Conservation (phyloP, 2,888 invertebrate species). For the Rhyacophila evoluta region DNA sequence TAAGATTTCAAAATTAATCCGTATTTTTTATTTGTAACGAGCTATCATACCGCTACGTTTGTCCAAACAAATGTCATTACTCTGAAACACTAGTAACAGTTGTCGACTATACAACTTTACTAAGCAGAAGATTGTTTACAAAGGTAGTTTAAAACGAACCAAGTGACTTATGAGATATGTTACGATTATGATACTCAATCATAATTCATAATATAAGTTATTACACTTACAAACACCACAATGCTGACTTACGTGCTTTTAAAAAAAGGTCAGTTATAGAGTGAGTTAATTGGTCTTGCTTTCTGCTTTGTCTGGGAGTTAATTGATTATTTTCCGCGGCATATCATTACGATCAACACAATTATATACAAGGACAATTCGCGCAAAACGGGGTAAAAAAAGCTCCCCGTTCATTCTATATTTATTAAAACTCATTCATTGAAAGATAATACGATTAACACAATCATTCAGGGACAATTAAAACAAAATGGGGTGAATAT, state of each 20-base stretch:
- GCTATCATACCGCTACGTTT: no score
- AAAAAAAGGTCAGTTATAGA: not conserved
- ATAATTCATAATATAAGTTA: not conserved
- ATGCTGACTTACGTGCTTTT: not conserved
- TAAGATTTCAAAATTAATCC: no score
- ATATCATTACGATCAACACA: not conserved
- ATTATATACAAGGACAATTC: not conserved
- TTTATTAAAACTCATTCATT: no score
- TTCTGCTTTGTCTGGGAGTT: not conserved
- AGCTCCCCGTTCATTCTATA: not conserved
- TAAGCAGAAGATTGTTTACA: not conserved
- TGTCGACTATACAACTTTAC: not conserved
- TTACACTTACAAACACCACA: not conserved
- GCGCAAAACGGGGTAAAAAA: not conserved
- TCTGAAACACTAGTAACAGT: not conserved
- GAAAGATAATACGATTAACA: no score
- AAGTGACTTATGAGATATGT: not conserved
- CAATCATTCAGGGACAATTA: no score
- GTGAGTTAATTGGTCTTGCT: not conserved
- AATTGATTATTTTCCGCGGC: not conserved
- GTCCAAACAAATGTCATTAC: no score
- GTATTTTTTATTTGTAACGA: no score
- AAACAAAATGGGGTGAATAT: no score
- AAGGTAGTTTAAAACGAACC: not conserved
- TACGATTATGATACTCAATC: not conserved